phyloP scores from a whole-genome alignment of 2,113 vertebrate species.

The Micronycteris hirsuta region DNA sequence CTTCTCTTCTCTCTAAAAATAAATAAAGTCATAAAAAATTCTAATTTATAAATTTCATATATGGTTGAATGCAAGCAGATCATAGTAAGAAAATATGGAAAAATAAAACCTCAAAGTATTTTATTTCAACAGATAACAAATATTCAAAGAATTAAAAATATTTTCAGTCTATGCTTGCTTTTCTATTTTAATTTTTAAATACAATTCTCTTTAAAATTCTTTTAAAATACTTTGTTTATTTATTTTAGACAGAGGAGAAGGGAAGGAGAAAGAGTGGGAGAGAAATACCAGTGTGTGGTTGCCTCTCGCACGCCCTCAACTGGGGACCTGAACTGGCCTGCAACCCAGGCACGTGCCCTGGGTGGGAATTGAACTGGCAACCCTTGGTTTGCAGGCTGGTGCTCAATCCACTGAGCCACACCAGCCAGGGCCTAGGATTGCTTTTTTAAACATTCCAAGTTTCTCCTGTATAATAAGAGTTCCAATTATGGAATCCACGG shows the following conservation, averaged over 20 bases:
- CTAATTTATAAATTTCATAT: not conserved
- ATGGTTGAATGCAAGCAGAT: not conserved
- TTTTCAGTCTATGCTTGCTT: not conserved
- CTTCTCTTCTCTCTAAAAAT: too few relatives aligned
- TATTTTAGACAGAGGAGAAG: too few relatives aligned
- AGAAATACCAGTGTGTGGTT: too few relatives aligned
- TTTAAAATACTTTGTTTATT: too few relatives aligned
- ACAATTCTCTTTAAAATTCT: too few relatives aligned
- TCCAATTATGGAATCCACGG: conserved; percentile 59
- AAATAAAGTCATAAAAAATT: not conserved
- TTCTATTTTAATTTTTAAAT: not conserved
- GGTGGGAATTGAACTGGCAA: too few relatives aligned
- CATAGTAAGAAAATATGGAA: conserved; percentile 4
- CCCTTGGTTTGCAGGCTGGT: too few relatives aligned
- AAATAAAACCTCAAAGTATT: not conserved
- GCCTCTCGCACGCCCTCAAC: too few relatives aligned
- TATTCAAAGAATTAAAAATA: conserved; percentile 25
- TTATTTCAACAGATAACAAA: conserved; percentile 34
- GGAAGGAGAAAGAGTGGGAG: too few relatives aligned
- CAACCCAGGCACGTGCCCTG: too few relatives aligned
- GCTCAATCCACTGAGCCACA: too few relatives aligned
- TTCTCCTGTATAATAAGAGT: conserved; percentile 12
- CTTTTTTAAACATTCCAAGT: not conserved
- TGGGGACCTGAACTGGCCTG: too few relatives aligned
- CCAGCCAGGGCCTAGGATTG: not conserved